A percentile compares a stretch with the other conserved stretches of the same genome.
These are phyloP conservation scores for Ochlodes sylvanus DNA, from an alignment of 2,888 invertebrate genomes.

Conservation along the genomic window DNA sequence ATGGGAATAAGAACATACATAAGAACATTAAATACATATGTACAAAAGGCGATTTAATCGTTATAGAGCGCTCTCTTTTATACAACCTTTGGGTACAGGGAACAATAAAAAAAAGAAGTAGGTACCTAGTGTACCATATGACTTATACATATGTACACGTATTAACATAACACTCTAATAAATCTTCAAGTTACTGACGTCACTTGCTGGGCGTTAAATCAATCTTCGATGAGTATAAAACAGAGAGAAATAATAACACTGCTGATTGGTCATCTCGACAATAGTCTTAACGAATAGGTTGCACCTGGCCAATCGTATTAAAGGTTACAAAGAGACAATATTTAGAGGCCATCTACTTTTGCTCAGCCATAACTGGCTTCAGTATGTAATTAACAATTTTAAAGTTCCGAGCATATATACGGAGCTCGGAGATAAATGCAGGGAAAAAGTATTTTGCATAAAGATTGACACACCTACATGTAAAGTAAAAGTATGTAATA, in stretches of 20 bases:
- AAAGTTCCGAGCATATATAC: not conserved
- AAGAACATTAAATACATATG: too few relatives aligned
- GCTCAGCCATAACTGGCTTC: slow-evolving; percentile 12
- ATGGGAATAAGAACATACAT: too few relatives aligned
- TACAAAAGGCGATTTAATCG: too few relatives aligned
- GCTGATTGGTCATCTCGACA: slow-evolving; percentile 5
- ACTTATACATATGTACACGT: too few relatives aligned
- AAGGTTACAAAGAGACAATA: slow-evolving; percentile 1
- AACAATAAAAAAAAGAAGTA: too few relatives aligned
- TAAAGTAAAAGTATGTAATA: too few relatives aligned
- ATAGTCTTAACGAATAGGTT: not conserved
- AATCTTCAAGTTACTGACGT: not conserved
- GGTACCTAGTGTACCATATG: too few relatives aligned
- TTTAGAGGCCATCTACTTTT: slow-evolving; percentile 11
- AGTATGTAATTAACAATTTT: not conserved
- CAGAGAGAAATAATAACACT: not conserved
- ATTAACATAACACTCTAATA: too few relatives aligned
- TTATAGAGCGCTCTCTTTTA: too few relatives aligned
- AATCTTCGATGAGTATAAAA: not conserved
- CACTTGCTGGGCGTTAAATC: not conserved
- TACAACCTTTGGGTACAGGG: too few relatives aligned
- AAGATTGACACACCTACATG: too few relatives aligned
- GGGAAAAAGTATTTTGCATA: too few relatives aligned
- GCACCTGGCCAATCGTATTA: slow-evolving; percentile 1
- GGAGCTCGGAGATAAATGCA: not conserved